phyloP scores from a whole-genome alignment of 2,888 invertebrate genomes.

The Galeopsomyia nigrocyanea region DNA sequence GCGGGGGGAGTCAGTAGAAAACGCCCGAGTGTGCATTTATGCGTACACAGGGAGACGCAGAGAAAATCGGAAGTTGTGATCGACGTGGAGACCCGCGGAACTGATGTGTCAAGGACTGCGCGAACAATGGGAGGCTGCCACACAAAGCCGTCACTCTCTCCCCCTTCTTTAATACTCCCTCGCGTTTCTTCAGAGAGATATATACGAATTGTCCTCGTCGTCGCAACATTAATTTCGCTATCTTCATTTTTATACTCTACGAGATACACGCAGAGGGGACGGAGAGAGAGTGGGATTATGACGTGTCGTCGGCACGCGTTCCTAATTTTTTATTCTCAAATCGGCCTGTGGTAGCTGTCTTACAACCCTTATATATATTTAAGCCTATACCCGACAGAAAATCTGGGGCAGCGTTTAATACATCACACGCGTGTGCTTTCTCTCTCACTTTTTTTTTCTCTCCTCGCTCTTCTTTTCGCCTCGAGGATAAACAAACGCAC shows the following conservation, averaged over 20 bases:
- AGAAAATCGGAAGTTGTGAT: slow-evolving; percentile 48
- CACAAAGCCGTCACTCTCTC: slow-evolving; percentile 33
- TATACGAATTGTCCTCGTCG: slow-evolving; percentile 33
- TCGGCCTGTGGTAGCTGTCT: background rate
- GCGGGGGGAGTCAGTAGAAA: slow-evolving; percentile 20
- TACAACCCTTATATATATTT: background rate
- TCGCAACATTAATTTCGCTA: slow-evolving; percentile 46
- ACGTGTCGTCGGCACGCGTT: slow-evolving; percentile 33
- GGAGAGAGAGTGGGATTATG: background rate
- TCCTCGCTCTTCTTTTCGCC: background rate
- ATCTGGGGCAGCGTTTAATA: slow-evolving; percentile 33
- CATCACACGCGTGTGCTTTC: slow-evolving; percentile 15
- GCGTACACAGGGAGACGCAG: slow-evolving; percentile 21
- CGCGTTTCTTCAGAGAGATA: background rate
- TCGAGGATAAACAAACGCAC: slow-evolving; percentile 28
- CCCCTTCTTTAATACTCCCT: background rate
- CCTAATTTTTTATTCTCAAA: slow-evolving; percentile 37
- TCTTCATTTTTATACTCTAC: slow-evolving; percentile 33
- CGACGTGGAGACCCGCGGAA: slow-evolving; percentile 39
- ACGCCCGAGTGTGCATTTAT: slow-evolving; percentile 44
- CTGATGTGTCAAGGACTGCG: slow-evolving; percentile 48
- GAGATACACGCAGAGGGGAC: too few species aligned
- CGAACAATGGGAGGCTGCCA: slow-evolving; percentile 35
- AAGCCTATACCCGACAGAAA: slow-evolving; percentile 23
- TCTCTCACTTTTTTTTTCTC: background rate